These are phyloP conservation scores for Rhodinocichla rosea DNA, from an alignment of 2,113 vertebrate genomes.

Conservation along the genomic window DNA sequence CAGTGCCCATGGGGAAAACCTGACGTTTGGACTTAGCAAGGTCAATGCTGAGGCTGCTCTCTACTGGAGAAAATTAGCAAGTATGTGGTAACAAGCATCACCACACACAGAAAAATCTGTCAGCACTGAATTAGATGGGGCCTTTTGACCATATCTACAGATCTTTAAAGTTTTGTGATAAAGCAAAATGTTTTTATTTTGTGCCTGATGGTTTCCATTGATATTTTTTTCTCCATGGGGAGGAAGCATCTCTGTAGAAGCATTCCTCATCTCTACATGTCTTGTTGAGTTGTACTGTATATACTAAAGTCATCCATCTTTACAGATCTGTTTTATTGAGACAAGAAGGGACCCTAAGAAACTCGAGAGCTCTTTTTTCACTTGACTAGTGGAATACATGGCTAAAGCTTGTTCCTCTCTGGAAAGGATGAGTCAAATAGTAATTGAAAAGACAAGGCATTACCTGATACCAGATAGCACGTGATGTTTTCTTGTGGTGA, in stretches of 20 bases:
- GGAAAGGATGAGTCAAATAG: constrained; percentile 3
- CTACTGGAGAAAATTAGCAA: constrained; percentile 12
- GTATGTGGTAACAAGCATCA: background rate
- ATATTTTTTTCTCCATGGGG: background rate
- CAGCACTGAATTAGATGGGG: background rate
- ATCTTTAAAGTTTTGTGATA: background rate
- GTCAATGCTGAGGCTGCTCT: background rate
- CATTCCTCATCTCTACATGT: background rate
- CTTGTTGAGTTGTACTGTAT: background rate
- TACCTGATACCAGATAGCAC: constrained; percentile 8
- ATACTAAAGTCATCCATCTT: background rate
- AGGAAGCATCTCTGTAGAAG: background rate
- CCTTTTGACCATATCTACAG: background rate
- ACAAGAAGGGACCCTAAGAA: background rate
- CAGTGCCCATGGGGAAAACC: background rate
- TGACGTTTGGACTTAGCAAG: background rate
- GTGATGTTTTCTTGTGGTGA: background rate
- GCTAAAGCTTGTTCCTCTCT: background rate
- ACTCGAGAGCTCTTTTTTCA: background rate
- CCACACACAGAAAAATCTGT: background rate
- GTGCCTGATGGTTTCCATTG: background rate
- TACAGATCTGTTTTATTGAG: background rate
- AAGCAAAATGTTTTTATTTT: background rate
- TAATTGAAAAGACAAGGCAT: constrained; percentile 38
- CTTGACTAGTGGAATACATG: background rate